Percentiles rank a stretch among this genome's conserved stretches.
Evolutionary conservation across 2,113 vertebrate genomes (phyloP).

Genomic region (Chascanopsetta lugubris): DNA sequence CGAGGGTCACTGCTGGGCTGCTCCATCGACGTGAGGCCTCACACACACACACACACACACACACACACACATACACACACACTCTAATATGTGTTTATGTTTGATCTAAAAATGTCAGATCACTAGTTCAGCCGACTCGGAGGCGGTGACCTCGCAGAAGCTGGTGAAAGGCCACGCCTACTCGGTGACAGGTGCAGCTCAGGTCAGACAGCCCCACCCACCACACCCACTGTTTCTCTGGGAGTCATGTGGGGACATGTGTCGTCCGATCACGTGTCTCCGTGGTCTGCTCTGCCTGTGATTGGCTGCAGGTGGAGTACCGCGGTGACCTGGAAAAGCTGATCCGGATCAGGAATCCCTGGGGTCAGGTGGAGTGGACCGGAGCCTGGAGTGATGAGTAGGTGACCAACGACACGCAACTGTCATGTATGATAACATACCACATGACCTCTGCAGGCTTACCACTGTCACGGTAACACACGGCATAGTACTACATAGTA

Average conservation of each 20-base stretch:
- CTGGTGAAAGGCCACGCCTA: slow-evolving; percentile 87
- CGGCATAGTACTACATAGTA: too few relatives aligned
- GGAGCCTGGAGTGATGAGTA: slow-evolving; percentile 88
- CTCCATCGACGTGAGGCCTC: slow-evolving; percentile 72
- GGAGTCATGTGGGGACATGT: background rate
- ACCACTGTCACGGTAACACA: too few relatives aligned
- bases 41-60: too few relatives aligned
- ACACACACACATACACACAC: too few relatives aligned
- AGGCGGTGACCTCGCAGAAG: slow-evolving; percentile 82
- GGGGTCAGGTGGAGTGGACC: slow-evolving; percentile 88
- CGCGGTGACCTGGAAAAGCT: slow-evolving; percentile 34
- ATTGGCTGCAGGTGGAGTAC: slow-evolving; percentile 54
- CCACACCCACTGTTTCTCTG: background rate
- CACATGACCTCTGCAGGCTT: background rate
- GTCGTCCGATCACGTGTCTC: slow-evolving; percentile 35
- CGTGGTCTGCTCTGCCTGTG: slow-evolving; percentile 1
- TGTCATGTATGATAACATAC: background rate
- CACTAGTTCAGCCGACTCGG: slow-evolving; percentile 66
- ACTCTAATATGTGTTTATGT: too few relatives aligned
- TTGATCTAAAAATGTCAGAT: slow-evolving; percentile 40
- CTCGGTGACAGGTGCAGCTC: slow-evolving; percentile 83
- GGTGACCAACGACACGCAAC: slow-evolving; percentile 28
- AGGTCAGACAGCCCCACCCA: slow-evolving; percentile 83
- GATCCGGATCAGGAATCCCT: slow-evolving; percentile 82
- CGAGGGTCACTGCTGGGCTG: slow-evolving; percentile 75